phyloP scores from a whole-genome alignment of 2,113 vertebrate species.

The Mirza zaza region DNA sequence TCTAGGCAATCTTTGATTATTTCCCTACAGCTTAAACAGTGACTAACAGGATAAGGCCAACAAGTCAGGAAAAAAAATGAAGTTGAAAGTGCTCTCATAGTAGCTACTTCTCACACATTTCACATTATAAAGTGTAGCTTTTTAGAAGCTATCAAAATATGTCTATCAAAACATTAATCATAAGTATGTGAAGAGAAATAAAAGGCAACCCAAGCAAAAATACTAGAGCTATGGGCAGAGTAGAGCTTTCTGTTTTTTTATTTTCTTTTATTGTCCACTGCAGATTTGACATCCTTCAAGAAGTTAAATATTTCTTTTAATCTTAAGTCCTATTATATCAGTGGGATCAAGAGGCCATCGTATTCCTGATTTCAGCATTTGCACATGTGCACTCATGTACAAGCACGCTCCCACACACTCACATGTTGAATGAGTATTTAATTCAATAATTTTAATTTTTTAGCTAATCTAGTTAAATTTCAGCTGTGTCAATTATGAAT shows the following conservation, averaged over 20 bases:
- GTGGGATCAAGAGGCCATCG: not conserved
- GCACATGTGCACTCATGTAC: accelerated
- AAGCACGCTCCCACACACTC: not conserved
- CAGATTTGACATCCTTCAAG: not conserved
- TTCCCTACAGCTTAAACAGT: conserved; percentile 55
- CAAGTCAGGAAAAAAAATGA: not conserved
- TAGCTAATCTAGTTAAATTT: not conserved
- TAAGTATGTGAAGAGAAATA: conserved; percentile 27
- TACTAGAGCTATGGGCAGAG: not conserved
- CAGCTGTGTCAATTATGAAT: not conserved
- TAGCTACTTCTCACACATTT: conserved; percentile 38
- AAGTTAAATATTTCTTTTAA: not conserved
- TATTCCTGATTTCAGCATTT: not conserved
- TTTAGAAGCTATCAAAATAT: conserved; percentile 56
- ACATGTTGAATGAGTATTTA: not conserved
- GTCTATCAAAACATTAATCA: conserved; percentile 47
- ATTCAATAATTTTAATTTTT: not conserved
- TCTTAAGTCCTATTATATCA: not conserved
- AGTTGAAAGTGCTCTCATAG: not conserved
- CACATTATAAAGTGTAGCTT: conserved; percentile 52
- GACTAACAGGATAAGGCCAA: conserved; percentile 51
- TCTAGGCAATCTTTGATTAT: conserved; percentile 56
- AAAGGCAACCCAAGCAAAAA: not conserved
- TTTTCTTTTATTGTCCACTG: not conserved
- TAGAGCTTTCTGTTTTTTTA: not conserved